These are phyloP conservation scores for Drosophila suboccidentalis DNA, from an alignment of 2,888 invertebrate species.

Conservation along the genomic window DNA sequence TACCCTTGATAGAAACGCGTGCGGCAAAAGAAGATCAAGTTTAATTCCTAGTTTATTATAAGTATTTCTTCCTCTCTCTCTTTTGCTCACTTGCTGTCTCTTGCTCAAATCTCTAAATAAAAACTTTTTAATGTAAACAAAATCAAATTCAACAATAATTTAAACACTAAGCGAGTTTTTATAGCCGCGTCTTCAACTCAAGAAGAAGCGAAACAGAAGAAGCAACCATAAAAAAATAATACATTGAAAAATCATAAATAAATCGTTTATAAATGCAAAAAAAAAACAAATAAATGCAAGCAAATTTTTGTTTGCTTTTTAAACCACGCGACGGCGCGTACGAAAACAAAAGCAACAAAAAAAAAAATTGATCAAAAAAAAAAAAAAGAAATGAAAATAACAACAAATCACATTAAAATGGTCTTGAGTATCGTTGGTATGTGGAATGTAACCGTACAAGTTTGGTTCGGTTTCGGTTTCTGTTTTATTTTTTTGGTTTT, in stretches of 20 bases:
- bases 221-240: constrained; percentile 27
- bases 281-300: constrained; percentile 10
- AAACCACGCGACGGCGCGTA: constrained; percentile 43
- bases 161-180: constrained; percentile 29
- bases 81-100: constrained; percentile 3
- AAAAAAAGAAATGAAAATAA: constrained; percentile 19
- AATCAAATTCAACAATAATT: constrained; percentile 14
- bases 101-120: constrained; percentile 18
- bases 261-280: constrained; percentile 36
- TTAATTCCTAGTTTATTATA: constrained; percentile 41
- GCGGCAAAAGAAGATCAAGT: constrained; percentile 54
- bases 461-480: constrained; percentile 27
- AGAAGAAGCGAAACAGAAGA: constrained; percentile 13
- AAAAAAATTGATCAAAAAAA: constrained; percentile 6
- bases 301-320: constrained; percentile 26
- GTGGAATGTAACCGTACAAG: constrained; percentile 47
- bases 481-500: constrained; percentile 23
- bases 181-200: constrained; percentile 21
- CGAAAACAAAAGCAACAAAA: constrained; percentile 21
- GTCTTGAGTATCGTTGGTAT: constrained; percentile 39
- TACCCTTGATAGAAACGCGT: constrained; percentile 61
- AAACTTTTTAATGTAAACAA: constrained; percentile 37
- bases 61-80: constrained; percentile 9
- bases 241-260: constrained; percentile 31
- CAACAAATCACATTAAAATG: constrained; percentile 49